These are phyloP conservation scores for Acanthis flammea DNA, from an alignment of 2,797 vertebrate species.

Conservation along the genomic window DNA sequence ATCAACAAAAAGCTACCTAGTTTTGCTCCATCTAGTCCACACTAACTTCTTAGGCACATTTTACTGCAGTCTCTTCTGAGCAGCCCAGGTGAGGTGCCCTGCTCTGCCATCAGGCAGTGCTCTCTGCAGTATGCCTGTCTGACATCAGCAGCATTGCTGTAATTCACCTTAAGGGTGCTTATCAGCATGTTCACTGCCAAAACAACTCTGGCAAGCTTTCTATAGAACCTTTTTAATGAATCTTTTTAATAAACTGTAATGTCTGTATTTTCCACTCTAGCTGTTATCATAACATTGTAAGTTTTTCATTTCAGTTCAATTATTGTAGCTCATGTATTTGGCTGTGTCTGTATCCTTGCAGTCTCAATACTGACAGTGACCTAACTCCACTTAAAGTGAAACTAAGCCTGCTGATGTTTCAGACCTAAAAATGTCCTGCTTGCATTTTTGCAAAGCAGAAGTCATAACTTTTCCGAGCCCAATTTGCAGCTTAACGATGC, in stretches of 20 bases:
- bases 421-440: background rate
- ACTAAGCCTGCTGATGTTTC: background rate
- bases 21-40: background rate
- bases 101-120: background rate
- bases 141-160: background rate
- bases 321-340: accelerated
- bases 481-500: background rate
- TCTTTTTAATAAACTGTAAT: background rate
- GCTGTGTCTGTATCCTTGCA: background rate
- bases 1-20: background rate
- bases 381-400: background rate
- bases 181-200: background rate
- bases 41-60: background rate
- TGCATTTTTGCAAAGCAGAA: background rate
- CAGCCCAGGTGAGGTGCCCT: background rate
- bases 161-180: background rate
- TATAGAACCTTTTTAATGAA: background rate
- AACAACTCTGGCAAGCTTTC: background rate
- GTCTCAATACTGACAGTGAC: background rate
- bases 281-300: background rate
- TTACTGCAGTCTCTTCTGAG: background rate
- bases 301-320: background rate
- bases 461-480: background rate
- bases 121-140: background rate
- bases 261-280: background rate